Evolutionary conservation across 2,113 vertebrate genomes (phyloP).

Genomic region (Anthoscopus minutus): DNA sequence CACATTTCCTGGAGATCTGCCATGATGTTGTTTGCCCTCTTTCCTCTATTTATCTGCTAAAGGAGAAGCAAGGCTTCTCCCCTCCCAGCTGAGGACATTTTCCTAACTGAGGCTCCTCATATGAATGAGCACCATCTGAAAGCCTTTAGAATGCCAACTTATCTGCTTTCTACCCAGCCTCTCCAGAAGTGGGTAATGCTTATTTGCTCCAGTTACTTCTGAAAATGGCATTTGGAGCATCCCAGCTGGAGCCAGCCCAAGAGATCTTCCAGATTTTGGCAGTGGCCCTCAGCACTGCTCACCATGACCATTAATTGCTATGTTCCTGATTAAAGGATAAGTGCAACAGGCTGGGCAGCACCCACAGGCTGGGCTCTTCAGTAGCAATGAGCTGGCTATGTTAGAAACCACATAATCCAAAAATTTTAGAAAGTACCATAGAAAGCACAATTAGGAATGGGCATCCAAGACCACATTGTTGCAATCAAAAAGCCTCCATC

Average conservation of each 20-base stretch:
- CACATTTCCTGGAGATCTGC: not conserved
- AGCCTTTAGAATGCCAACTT: not conserved
- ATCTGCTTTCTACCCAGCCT: not conserved
- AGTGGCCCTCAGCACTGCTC: not conserved
- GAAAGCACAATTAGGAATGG: not conserved
- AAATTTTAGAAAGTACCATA: not conserved
- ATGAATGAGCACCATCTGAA: not conserved
- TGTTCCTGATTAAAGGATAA: not conserved
- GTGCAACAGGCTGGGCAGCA: not conserved
- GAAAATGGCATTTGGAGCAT: not conserved
- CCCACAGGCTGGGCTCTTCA: not conserved
- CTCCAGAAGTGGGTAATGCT: not conserved
- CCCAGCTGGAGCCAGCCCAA: not conserved
- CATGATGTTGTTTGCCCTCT: accelerated
- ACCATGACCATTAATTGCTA: not conserved
- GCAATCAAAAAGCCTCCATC: not conserved
- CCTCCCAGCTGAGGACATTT: not conserved
- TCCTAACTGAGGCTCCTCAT: not conserved
- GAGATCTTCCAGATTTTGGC: not conserved
- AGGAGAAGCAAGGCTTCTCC: not conserved
- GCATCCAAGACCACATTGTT: not conserved
- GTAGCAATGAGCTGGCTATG: not conserved
- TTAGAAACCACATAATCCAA: not conserved
- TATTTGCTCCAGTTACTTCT: not conserved
- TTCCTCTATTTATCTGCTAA: not conserved